phyloP scores from a whole-genome alignment of 2,888 invertebrate species.

The Ganaspis brasiliensis region DNA sequence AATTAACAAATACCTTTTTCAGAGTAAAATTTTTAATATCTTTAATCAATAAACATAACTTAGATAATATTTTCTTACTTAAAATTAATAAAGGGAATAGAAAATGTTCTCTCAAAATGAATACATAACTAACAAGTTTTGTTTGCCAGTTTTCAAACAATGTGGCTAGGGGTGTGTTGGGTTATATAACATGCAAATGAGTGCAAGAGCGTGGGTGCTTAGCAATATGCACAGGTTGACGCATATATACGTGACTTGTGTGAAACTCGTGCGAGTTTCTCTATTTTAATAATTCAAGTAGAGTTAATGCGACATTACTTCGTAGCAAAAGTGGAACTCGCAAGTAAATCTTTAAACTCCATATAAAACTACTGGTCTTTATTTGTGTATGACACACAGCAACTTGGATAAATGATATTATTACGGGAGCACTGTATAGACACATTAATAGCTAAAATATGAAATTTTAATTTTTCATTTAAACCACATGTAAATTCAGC shows the following conservation, averaged over 20 bases:
- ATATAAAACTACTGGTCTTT: constrained; percentile 49
- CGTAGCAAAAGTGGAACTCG: constrained; percentile 29
- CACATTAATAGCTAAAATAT: constrained; percentile 49
- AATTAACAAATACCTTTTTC: too few relatives aligned
- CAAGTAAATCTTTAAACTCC: constrained; percentile 49
- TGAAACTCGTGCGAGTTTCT: constrained; percentile 36
- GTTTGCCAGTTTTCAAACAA: background rate
- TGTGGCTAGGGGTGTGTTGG: background rate
- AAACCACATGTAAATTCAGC: constrained; percentile 21
- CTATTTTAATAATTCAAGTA: constrained; percentile 50
- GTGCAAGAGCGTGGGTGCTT: too few relatives aligned
- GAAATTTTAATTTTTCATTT: constrained; percentile 52
- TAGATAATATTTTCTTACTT: background rate
- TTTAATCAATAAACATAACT: too few relatives aligned
- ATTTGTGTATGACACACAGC: constrained; percentile 45
- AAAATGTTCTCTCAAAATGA: background rate
- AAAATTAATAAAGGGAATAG: background rate
- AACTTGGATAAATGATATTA: constrained; percentile 53
- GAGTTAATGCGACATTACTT: constrained; percentile 36
- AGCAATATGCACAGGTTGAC: too few relatives aligned
- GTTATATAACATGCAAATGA: constrained; percentile 13
- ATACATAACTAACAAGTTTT: background rate
- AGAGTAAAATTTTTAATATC: too few relatives aligned
- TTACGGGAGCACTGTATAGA: background rate
- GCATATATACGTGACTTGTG: constrained; percentile 1